These are phyloP conservation scores for Myotis planiceps DNA, from an alignment of 2,797 vertebrate species.

Conservation along the genomic window DNA sequence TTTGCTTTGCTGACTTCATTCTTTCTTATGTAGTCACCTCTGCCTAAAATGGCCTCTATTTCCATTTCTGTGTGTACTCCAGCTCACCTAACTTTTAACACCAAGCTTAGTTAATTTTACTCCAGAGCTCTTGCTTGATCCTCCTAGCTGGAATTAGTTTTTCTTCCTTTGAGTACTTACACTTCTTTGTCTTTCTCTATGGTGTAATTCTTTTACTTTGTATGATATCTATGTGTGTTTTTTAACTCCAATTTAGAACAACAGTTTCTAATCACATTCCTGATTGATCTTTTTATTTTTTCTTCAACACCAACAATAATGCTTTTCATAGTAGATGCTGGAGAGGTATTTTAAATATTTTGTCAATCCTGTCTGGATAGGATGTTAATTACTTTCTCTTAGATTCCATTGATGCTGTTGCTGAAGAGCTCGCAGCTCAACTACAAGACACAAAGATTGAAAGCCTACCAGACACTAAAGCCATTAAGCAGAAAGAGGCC, in stretches of 20 bases:
- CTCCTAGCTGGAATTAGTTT: not conserved
- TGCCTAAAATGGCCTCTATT: not conserved
- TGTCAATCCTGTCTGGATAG: not conserved
- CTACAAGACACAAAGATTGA: conserved; percentile 80
- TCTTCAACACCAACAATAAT: not conserved
- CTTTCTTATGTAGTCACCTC: not conserved
- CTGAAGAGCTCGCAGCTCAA: conserved; percentile 81
- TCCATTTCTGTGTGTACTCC: not conserved
- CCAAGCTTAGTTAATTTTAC: not conserved
- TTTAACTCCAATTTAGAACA: not conserved
- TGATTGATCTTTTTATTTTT: conserved; percentile 16
- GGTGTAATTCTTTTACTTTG: not conserved
- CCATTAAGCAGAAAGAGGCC: conserved; percentile 84
- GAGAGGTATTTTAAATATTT: conserved; percentile 15
- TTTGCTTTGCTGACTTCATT: not conserved
- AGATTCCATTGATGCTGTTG: conserved; percentile 89
- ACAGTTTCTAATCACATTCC: conserved; percentile 11
- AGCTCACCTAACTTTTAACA: not conserved
- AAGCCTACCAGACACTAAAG: conserved; percentile 64
- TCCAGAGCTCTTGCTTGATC: not conserved
- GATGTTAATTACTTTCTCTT: conserved; percentile 38
- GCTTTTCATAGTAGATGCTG: not conserved
- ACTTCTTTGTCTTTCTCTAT: not conserved
- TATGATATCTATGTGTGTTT: not conserved
- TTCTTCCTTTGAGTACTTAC: not conserved